A percentile compares a stretch with the other conserved stretches of the same genome.
These are phyloP conservation scores for Platorchestia sp. DNA, from an alignment of 1,140 invertebrate genomes.

Conservation along the genomic window DNA sequence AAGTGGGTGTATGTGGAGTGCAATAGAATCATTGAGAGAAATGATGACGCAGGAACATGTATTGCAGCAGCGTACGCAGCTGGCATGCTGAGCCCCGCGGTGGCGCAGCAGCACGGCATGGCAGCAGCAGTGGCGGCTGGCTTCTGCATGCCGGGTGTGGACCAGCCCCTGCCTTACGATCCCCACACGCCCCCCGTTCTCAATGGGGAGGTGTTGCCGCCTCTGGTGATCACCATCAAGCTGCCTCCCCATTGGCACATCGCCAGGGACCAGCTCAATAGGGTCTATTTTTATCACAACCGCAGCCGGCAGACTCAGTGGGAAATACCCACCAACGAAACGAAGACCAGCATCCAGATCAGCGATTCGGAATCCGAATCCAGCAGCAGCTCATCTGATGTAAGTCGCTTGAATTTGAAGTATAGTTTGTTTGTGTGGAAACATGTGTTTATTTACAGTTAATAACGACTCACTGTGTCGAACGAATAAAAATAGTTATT, in stretches of 20 bases:
- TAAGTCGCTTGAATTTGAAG: slow-evolving; percentile 54
- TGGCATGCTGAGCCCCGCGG: neutral
- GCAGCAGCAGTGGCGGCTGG: neutral
- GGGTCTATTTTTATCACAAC: slow-evolving; percentile 92
- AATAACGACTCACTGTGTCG: neutral
- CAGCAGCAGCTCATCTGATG: slow-evolving; percentile 61
- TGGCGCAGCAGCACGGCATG: neutral
- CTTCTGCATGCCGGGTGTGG: slow-evolving; percentile 17
- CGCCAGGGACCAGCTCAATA: slow-evolving; percentile 83
- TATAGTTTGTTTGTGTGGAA: neutral
- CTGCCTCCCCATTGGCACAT: slow-evolving; percentile 90
- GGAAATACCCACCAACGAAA: slow-evolving; percentile 78
- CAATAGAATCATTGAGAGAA: too few relatives aligned
- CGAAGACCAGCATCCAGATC: slow-evolving; percentile 11
- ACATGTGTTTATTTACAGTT: neutral
- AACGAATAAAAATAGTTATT: neutral
- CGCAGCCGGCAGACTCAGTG: slow-evolving; percentile 88
- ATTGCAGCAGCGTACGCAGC: slow-evolving; percentile 17
- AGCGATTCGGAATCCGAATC: slow-evolving; percentile 65
- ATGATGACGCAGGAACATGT: neutral
- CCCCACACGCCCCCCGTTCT: slow-evolving; percentile 57
- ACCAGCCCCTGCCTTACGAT: slow-evolving; percentile 59
- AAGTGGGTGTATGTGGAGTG: too few relatives aligned
- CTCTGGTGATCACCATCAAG: slow-evolving; percentile 74
- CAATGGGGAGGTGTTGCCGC: slow-evolving; percentile 66